Base-by-base conservation (phyloP, 2,888 invertebrate species). In the Agrochola lota region DNA sequence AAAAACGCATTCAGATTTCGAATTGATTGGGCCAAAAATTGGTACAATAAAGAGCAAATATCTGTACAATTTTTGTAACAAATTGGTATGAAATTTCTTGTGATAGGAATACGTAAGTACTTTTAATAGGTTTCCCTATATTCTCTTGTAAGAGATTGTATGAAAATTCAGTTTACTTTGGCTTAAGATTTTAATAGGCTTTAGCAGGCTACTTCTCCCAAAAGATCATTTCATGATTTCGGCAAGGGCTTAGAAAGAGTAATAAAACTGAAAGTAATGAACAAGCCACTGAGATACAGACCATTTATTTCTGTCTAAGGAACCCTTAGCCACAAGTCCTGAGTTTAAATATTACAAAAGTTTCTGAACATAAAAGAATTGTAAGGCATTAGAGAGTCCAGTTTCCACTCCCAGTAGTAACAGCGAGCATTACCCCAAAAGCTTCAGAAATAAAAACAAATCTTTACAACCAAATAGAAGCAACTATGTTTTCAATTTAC, bases 401-500 rank as follows among this genome's bases (percentile, higher is more conserved):
- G 85, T 63, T 85, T 69, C 74, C 30, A 71, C 72, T 75, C 59
- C 40, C 49, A 72, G 74, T 20, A 62, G 77, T 69, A 80, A 72
- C 64, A 68, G 60, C 43, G 69, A 73, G 60, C n/a, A 66, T 80
- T 77, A 84, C 71, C 71, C 68, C 71, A 70, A 80, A 78, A 84
- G 74, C 78, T 64, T 71, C 40, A 26, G 72, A 84, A 84, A 87
- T 87, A 89, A 84, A 85, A 84, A 79, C 80, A 78, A 70, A 85
- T 79, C 70, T 84, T 87, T 84, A 87, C 79, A 85, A 75, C 64
- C 74, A 62, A 85, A 73, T 73, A 66, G 66, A 67, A 76, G 74
- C 76, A 80, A 79, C 81, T 84, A 87, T 71, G 71, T 85, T 89
- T 87, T 89, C 87, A 87, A 87, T 87, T 87, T 78, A 89, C 85